Evolutionary conservation across 2,797 vertebrate genomes (phyloP).

Genomic region (Mus spretus): DNA sequence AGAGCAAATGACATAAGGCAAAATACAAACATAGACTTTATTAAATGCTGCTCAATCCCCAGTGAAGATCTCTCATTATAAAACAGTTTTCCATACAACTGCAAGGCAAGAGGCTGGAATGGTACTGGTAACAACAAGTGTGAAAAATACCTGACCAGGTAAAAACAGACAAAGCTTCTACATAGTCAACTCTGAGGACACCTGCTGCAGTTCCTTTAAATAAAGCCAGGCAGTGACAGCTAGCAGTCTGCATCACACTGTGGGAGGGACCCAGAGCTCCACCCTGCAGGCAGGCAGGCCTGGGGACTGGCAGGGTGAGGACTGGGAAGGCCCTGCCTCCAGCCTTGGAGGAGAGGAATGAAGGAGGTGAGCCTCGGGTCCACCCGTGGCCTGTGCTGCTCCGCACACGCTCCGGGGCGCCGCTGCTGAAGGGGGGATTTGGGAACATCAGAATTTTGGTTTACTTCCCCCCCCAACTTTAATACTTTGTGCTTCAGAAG

Average conservation of each 20-base stretch:
- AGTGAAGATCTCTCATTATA: slow-evolving; percentile 94
- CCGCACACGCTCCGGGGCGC: slow-evolving; percentile 75
- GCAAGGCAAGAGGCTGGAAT: slow-evolving; percentile 95
- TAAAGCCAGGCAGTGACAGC: slow-evolving; percentile 84
- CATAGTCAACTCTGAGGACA: slow-evolving; percentile 79
- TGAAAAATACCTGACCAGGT: slow-evolving; percentile 89
- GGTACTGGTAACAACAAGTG: slow-evolving; percentile 93
- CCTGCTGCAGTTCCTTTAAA: slow-evolving; percentile 86
- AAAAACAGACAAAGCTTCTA: slow-evolving; percentile 87
- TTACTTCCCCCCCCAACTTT: slow-evolving; percentile 73
- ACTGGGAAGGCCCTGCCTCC: slow-evolving; percentile 73
- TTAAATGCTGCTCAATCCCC: slow-evolving; percentile 95
- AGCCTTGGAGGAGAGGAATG: slow-evolving; percentile 73
- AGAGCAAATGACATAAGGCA: slow-evolving; percentile 84
- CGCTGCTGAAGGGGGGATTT: slow-evolving; percentile 75
- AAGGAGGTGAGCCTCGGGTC: neutral
- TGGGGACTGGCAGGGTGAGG: slow-evolving; percentile 40
- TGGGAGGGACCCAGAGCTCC: slow-evolving; percentile 69
- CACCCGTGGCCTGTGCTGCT: neutral
- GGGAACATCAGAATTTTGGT: slow-evolving; percentile 72
- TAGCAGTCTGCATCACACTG: slow-evolving; percentile 39
- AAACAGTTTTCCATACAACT: slow-evolving; percentile 93
- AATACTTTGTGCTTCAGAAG: slow-evolving; percentile 74
- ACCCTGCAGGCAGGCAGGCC: slow-evolving; percentile 62
- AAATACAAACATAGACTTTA: slow-evolving; percentile 99